Base-by-base conservation (phyloP, 2,888 invertebrate genomes). In the Protophormia terraenovae region DNA sequence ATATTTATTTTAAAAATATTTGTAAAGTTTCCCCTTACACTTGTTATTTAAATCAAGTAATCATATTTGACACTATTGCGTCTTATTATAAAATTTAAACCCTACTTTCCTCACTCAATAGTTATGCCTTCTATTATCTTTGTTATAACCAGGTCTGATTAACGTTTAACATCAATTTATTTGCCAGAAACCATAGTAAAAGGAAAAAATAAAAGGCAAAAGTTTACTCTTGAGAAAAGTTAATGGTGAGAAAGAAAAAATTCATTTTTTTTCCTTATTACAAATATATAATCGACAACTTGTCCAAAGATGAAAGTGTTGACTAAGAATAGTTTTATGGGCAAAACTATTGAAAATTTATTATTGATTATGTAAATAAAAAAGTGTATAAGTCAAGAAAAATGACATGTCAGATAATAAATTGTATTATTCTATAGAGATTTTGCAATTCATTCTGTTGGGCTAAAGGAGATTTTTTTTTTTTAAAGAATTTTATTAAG, bases 161-260 rank as follows among this genome's bases (percentile, higher is more conserved):
- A 71, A 55, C 69, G 19, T 67, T 71, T 71, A 53, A 69, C 50
- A 50, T 53, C 32, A 29, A 27, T 3, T 27, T 45, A 45, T 27
- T n/a, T 45, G 19, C 6, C 1, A 35, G 41, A 27, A 62, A 22
- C 14, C 14, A 16, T 24, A 64, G 12, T n/a, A 14, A 29, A 58
- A 64, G 7, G 14, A 35, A 62, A 24, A 41, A 27, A 16, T n/a
- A 14, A 58, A 32, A 60, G n/a, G 1, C 5, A 24, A 24, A 24
- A 41, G 8, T 41, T 24, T 24, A n/a, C 24, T 64, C 24, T 41
- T 24, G 24, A 64, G n/a, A 64, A 64, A 41, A 38, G 2, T 38
- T 14, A 38, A 38, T 38, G 19, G 12, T 38, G 4, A 50, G 35
- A 38, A 62, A 38, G 19, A 6, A 6, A 55, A 14, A 29, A 29